Conservation (phyloP, 2,113 vertebrate species). For the Prunella fulvescens region DNA sequence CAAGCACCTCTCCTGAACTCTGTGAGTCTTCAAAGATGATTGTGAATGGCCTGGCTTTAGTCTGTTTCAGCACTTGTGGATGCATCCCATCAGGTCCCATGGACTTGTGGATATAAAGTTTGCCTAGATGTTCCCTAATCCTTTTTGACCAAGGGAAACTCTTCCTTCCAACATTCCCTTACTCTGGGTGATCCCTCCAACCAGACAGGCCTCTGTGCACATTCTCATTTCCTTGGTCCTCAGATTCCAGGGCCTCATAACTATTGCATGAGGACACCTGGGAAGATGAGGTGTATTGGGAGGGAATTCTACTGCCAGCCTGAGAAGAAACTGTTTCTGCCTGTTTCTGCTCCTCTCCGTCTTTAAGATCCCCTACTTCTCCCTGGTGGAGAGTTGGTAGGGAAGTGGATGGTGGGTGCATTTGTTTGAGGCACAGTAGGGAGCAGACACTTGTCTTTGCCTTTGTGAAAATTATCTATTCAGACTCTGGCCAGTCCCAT, state of each 20-base stretch:
- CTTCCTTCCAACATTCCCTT: background rate
- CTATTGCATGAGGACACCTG: background rate
- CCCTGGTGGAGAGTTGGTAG: background rate
- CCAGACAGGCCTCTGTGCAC: background rate
- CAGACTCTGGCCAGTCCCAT: background rate
- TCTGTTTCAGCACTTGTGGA: background rate
- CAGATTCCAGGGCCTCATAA: background rate
- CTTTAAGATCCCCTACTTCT: background rate
- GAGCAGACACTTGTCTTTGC: background rate
- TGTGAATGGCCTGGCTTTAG: fast-evolving
- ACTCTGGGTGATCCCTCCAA: background rate
- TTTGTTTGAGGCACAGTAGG: background rate
- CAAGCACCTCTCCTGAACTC: background rate
- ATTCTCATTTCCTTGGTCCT: background rate
- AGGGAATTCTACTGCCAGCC: background rate
- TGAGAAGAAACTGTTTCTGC: background rate
- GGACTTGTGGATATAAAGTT: background rate
- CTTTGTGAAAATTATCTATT: background rate
- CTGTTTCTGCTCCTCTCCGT: background rate
- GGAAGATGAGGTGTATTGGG: background rate
- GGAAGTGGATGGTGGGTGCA: background rate
- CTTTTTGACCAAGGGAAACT: background rate
- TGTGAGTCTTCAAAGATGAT: fast-evolving
- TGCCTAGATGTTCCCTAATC: background rate
- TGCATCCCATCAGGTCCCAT: background rate